Evolutionary conservation across 1,140 invertebrate species (phyloP).

Genomic region (Meloidogyne floridensis): DNA sequence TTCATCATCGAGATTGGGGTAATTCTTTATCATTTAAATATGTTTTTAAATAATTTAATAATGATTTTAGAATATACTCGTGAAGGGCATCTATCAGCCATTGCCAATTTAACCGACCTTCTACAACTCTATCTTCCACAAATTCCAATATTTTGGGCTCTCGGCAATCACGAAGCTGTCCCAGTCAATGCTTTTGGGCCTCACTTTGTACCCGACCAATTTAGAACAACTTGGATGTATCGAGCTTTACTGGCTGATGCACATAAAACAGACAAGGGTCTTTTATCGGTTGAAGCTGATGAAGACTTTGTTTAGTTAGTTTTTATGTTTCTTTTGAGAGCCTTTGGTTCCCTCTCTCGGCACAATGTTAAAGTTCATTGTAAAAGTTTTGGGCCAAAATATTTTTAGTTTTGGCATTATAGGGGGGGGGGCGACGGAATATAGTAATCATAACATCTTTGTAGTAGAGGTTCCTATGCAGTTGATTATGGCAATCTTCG

Average conservation of each 20-base stretch:
- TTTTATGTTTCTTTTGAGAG: neutral
- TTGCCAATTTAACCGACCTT: conserved; percentile 42
- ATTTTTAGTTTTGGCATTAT: too few species aligned
- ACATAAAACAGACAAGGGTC: conserved; percentile 42
- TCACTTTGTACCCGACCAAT: conserved; percentile 56
- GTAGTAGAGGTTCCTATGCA: conserved; percentile 59
- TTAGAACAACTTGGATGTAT: conserved; percentile 63
- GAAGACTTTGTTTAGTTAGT: conserved; percentile 49
- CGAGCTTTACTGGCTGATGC: conserved; percentile 47
- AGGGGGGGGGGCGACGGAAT: too few species aligned
- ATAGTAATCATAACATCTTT: neutral
- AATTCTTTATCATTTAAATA: conserved; percentile 1
- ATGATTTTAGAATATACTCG: conserved; percentile 45
- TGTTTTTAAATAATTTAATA: neutral
- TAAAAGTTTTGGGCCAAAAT: too few species aligned
- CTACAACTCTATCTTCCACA: conserved; percentile 54
- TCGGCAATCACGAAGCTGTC: conserved; percentile 66
- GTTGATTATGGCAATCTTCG: conserved; percentile 46
- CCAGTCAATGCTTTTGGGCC: conserved; percentile 64
- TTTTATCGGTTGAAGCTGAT: conserved; percentile 40
- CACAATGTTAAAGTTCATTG: too few species aligned
- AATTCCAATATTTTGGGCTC: conserved; percentile 61
- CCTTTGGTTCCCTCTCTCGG: too few species aligned
- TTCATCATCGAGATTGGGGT: conserved; percentile 60
- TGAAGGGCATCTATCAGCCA: conserved; percentile 47